Conservation (phyloP, 2,113 vertebrate species). For the Chaetorhynchus papuensis region DNA sequence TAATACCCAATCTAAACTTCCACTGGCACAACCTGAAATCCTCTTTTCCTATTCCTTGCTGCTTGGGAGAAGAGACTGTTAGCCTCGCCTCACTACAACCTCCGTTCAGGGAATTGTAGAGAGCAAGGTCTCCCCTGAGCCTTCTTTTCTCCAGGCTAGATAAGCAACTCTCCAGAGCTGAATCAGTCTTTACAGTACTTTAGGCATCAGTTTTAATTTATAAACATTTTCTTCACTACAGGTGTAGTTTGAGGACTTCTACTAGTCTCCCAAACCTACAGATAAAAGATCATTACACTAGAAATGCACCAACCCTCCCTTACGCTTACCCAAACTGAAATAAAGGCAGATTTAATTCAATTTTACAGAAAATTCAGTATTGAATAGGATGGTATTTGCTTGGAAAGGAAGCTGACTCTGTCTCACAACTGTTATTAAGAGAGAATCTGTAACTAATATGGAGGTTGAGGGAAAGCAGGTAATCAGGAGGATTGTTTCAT, state of each 20-base stretch:
- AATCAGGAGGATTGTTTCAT: background rate
- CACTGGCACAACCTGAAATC: background rate
- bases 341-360: background rate
- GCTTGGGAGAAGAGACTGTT: background rate
- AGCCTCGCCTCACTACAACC: accelerated
- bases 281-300: background rate
- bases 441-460: background rate
- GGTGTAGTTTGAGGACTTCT: background rate
- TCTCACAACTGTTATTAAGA: background rate
- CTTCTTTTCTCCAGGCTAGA: background rate
- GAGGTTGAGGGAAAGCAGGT: background rate
- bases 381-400: background rate
- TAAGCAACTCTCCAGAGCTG: background rate
- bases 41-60: background rate
- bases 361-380: background rate
- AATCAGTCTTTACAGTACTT: background rate
- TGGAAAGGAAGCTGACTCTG: background rate
- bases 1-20: background rate
- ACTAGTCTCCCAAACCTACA: background rate
- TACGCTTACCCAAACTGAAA: background rate
- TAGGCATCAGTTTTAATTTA: background rate
- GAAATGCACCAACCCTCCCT: background rate
- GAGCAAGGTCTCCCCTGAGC: background rate
- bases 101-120: background rate
- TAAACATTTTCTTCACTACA: background rate